Percentiles rank a stretch among this genome's conserved stretches.
These are phyloP conservation scores for Strix aluco DNA, from an alignment of 2,113 vertebrate species.

Conservation along the genomic window DNA sequence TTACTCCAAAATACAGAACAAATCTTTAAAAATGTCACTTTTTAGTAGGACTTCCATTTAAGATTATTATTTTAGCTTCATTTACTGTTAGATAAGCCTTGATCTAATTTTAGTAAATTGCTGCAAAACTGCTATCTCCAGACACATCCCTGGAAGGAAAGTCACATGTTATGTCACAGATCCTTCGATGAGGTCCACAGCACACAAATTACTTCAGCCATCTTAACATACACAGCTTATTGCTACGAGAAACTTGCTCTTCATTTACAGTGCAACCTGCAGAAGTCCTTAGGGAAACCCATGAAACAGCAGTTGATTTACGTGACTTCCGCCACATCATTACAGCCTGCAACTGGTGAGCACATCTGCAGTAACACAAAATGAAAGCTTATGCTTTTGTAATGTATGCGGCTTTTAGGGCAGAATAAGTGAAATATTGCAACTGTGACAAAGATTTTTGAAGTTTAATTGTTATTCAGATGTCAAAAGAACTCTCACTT, in stretches of 20 bases:
- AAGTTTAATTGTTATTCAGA: background rate
- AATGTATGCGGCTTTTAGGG: background rate
- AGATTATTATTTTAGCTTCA: background rate
- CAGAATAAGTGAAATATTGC: background rate
- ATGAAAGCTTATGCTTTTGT: background rate
- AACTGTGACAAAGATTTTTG: background rate
- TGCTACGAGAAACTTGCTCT: background rate
- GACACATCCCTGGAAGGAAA: background rate
- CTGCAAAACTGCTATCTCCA: background rate
- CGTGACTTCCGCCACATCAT: rapidly evolving
- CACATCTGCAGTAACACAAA: background rate
- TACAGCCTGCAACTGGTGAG: background rate
- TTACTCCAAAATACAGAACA: background rate
- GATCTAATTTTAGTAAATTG: background rate
- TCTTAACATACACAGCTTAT: background rate
- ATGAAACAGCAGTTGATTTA: background rate
- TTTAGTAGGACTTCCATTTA: background rate
- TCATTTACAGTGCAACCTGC: background rate
- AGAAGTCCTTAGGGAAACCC: background rate
- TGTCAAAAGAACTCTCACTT: background rate
- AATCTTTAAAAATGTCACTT: background rate
- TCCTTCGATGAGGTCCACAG: background rate
- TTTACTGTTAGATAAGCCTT: background rate
- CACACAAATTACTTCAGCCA: background rate
- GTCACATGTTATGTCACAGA: no score